Conservation (phyloP, 2,113 vertebrate species). For the Callocephalon fimbriatum region DNA sequence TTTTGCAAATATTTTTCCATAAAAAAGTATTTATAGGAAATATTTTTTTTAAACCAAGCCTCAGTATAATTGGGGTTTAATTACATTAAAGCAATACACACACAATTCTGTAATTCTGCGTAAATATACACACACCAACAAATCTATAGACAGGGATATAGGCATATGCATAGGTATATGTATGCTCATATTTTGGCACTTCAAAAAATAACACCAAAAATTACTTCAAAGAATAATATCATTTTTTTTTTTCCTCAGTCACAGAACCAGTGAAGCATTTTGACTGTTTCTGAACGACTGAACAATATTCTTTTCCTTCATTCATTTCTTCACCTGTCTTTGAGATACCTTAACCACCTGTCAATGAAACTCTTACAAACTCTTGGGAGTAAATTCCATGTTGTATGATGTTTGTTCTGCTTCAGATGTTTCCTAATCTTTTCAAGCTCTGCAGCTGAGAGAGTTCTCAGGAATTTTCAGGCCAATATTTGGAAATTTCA, state of each 20-base stretch:
- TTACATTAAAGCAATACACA: not conserved
- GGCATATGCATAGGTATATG: fast-evolving
- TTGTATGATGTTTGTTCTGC: not conserved
- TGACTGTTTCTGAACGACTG: not conserved
- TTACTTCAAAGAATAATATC: not conserved
- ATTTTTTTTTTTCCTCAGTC: not conserved
- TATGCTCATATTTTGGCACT: not conserved
- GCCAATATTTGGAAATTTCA: not conserved
- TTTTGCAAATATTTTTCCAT: not conserved
- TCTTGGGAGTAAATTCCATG: not conserved
- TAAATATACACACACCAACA: not conserved
- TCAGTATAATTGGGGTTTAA: not conserved
- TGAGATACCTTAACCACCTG: not conserved
- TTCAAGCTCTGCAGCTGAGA: not conserved
- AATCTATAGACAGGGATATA: not conserved
- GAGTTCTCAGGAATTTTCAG: not conserved
- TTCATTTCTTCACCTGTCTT: not conserved
- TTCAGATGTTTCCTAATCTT: not conserved
- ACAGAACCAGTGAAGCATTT: not conserved
- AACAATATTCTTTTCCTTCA: not conserved
- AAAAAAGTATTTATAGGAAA: not conserved
- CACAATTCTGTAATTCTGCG: not conserved
- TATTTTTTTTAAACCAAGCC: not conserved
- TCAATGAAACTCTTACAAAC: not conserved
- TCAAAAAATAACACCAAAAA: not conserved